Percentiles rank a stretch among this genome's conserved stretches.
Evolutionary conservation across 2,113 vertebrate genomes (phyloP).

Genomic region (Callorhinus ursinus): DNA sequence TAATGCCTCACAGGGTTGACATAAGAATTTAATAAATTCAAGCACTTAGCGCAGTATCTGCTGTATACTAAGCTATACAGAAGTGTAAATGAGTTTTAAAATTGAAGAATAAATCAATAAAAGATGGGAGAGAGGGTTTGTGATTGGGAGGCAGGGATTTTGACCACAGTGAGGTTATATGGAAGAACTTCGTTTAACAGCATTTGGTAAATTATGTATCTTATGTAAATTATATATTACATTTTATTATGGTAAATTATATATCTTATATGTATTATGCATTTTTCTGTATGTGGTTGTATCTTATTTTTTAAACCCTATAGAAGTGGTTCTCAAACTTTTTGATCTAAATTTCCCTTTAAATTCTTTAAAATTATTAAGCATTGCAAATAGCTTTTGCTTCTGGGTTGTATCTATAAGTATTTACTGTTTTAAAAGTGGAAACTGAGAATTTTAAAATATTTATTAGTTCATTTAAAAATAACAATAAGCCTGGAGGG

Average conservation of each 20-base stretch:
- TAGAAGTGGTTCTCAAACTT: neutral
- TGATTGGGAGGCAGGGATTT: neutral
- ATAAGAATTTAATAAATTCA: constrained; percentile 1
- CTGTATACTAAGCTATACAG: neutral
- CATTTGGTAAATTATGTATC: neutral
- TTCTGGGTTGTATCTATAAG: neutral
- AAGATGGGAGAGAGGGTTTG: neutral
- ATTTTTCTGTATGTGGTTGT: neutral
- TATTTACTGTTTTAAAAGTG: neutral
- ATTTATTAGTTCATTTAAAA: neutral
- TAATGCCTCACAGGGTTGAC: neutral
- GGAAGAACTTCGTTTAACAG: neutral
- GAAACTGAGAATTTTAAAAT: constrained; percentile 3
- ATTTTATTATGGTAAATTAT: neutral
- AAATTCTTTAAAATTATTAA: constrained; percentile 28
- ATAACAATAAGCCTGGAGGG: neutral
- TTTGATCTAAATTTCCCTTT: neutral
- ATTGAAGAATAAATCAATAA: neutral
- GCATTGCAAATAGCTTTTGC: neutral
- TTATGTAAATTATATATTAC: neutral
- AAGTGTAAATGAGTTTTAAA: neutral
- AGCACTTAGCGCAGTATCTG: neutral
- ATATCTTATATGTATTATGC: neutral
- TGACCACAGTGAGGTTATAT: neutral
- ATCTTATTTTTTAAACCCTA: neutral